phyloP scores from a whole-genome alignment of 2,888 invertebrate genomes.

The Calliscelio sp. region DNA sequence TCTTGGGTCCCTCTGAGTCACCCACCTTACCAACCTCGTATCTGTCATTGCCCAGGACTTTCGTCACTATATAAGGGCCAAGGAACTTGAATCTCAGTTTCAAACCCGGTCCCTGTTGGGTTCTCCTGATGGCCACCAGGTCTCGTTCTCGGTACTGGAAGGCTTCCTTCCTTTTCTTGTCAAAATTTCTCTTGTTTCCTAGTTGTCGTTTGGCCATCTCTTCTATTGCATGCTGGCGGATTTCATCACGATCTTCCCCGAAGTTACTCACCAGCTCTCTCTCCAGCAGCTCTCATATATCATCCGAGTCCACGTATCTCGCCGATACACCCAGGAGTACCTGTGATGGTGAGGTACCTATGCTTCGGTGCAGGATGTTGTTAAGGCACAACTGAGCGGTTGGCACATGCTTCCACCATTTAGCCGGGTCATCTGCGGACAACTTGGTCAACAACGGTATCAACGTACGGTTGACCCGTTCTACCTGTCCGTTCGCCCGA shows the following conservation, averaged over 20 bases:
- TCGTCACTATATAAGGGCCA: background rate
- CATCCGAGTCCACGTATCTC: background rate
- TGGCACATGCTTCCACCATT: background rate
- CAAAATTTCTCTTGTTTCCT: background rate
- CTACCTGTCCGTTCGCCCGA: constrained; percentile 10
- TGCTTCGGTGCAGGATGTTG: background rate
- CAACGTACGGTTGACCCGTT: background rate
- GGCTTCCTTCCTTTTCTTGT: background rate
- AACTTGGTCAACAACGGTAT: constrained; percentile 6
- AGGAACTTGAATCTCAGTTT: background rate
- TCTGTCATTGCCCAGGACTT: background rate
- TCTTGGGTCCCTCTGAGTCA: background rate
- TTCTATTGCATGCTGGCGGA: background rate
- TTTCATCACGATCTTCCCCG: background rate
- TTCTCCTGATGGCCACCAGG: background rate
- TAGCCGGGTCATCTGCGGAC: background rate
- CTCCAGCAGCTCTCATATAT: background rate
- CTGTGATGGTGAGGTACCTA: background rate
- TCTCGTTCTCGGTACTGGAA: background rate
- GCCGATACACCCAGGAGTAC: background rate
- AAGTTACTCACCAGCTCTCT: background rate
- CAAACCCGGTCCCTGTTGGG: constrained; percentile 15
- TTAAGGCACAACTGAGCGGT: background rate
- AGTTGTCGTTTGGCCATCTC: background rate
- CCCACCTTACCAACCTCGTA: background rate